Evolutionary conservation across 2,797 vertebrate genomes (phyloP).

Genomic region (Lepilemur septentrionalis): DNA sequence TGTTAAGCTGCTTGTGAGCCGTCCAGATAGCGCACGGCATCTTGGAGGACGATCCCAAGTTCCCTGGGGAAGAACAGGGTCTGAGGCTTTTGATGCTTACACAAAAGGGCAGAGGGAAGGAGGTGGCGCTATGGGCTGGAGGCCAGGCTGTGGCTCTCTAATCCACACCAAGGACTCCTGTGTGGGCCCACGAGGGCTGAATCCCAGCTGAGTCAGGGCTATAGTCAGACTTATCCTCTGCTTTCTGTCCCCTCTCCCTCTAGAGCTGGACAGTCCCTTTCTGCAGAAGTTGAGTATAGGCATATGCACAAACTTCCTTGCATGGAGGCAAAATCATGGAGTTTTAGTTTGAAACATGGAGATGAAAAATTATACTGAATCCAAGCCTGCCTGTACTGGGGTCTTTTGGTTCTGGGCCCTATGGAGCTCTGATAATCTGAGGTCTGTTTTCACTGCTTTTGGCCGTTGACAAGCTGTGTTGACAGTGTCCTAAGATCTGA

Average conservation of each 20-base stretch:
- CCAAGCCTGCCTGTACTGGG: background rate
- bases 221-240: background rate
- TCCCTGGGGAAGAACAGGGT: background rate
- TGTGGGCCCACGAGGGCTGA: background rate
- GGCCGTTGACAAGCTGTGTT: background rate
- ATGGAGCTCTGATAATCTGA: background rate
- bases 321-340: background rate
- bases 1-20: background rate
- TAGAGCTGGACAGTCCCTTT: background rate
- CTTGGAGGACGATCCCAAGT: background rate
- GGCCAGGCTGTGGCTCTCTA: background rate
- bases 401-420: background rate
- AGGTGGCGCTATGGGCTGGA: accelerated
- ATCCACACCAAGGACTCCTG: background rate
- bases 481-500: background rate
- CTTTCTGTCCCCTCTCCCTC: background rate
- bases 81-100: background rate
- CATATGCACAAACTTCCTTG: background rate
- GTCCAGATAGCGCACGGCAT: accelerated
- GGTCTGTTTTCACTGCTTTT: background rate
- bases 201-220: background rate
- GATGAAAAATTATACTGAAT: background rate
- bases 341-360: background rate
- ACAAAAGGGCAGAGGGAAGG: background rate
- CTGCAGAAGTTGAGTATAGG: background rate